These are phyloP conservation scores for Enteromius mattozi DNA, from an alignment of 2,797 vertebrate genomes.

Conservation along the genomic window DNA sequence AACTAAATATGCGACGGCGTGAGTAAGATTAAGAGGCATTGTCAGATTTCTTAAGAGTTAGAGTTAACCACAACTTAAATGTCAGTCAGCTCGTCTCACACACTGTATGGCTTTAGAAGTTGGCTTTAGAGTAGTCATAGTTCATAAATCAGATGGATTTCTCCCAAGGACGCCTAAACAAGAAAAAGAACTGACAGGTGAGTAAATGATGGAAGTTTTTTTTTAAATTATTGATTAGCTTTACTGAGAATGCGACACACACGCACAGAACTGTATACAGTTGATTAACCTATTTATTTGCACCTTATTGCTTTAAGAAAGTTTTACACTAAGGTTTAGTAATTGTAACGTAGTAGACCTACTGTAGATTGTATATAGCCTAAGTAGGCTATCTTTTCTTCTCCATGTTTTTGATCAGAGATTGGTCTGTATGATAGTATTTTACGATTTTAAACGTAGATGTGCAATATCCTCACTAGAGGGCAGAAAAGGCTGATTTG, in stretches of 20 bases:
- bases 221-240: background rate
- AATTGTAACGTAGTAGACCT: too few species aligned
- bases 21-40: background rate
- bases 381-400: background rate
- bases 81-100: background rate
- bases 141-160: background rate
- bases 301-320: background rate
- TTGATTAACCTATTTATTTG: background rate
- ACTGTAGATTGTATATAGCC: too few species aligned
- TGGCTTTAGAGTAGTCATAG: background rate
- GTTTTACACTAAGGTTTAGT: background rate
- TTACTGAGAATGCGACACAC: background rate
- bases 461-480: conserved; percentile 21
- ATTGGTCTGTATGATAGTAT: background rate
- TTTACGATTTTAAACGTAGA: background rate
- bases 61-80: background rate
- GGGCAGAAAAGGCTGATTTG: conserved; percentile 21
- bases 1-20: background rate
- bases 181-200: background rate
- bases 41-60: background rate
- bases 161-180: background rate
- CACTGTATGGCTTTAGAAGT: background rate
- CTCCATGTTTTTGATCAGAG: background rate
- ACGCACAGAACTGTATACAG: background rate
- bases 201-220: background rate